Percentiles rank a stretch among this genome's conserved stretches.
Evolutionary conservation across 1,140 invertebrate species (phyloP).

Genomic region (Epicauta chinensis): DNA sequence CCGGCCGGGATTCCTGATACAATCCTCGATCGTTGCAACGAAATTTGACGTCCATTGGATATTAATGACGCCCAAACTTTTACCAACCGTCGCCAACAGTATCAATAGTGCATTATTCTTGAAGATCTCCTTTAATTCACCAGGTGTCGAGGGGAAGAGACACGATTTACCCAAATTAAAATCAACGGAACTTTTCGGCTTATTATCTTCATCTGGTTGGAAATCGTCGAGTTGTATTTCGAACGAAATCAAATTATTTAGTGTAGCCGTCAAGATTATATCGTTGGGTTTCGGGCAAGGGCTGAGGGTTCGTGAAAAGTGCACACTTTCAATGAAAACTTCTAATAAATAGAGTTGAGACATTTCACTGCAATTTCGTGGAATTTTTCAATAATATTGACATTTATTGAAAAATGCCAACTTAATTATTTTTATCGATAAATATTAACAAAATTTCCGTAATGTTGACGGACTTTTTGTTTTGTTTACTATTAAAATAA

Average conservation of each 20-base stretch:
- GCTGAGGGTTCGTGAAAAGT: background rate
- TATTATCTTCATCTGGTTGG: no score
- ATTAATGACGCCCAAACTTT: background rate
- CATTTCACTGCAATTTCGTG: no score
- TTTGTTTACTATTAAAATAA: no score
- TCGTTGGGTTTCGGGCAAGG: background rate
- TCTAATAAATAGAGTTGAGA: constrained; percentile 4
- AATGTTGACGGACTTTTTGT: no score
- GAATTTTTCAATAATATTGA: no score
- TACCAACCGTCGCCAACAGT: background rate
- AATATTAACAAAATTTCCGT: no score
- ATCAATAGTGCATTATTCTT: constrained; percentile 8
- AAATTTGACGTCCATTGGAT: constrained; percentile 29
- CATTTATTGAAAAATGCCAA: no score
- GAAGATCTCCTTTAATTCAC: constrained; percentile 21
- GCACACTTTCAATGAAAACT: constrained; percentile 2
- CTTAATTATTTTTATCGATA: no score
- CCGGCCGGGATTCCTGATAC: constrained; percentile 21
- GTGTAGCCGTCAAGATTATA: background rate
- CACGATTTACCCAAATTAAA: constrained; percentile 33
- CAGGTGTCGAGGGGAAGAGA: constrained; percentile 23
- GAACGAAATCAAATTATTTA: background rate
- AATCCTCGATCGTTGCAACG: constrained; percentile 31
- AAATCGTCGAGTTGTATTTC: background rate
- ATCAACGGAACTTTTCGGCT: constrained; percentile 4